Evolutionary conservation across 1,140 invertebrate species (phyloP).

Genomic region (Zophobas atratus): DNA sequence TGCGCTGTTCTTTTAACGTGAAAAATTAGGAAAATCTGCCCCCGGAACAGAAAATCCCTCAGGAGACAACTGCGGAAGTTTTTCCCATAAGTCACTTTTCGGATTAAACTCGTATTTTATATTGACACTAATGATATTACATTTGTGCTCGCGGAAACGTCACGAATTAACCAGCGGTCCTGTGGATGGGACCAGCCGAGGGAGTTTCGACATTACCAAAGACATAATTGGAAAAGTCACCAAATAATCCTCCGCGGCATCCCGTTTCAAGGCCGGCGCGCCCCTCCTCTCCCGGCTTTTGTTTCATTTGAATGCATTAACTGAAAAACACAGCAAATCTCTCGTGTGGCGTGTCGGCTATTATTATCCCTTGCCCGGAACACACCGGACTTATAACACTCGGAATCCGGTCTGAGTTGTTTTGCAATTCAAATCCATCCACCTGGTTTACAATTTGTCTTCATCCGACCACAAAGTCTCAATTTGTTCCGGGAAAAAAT

Average conservation of each 20-base stretch:
- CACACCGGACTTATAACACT: conserved; percentile 33
- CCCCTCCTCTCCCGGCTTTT: conserved; percentile 29
- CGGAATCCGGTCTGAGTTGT: conserved; percentile 17
- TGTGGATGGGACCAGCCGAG: not conserved
- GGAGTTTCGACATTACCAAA: conserved; percentile 11
- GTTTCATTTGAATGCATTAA: conserved; percentile 47
- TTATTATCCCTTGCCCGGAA: conserved; percentile 39
- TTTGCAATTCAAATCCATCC: conserved; percentile 29
- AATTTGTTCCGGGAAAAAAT: conserved; percentile 8
- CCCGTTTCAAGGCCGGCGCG: not conserved
- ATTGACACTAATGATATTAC: conserved; percentile 39
- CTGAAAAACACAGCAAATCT: conserved; percentile 41
- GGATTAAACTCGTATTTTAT: conserved; percentile 39
- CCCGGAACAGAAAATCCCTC: conserved; percentile 20
- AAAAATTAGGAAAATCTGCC: conserved; percentile 37
- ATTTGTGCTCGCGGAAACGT: conserved; percentile 24
- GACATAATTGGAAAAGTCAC: conserved; percentile 1
- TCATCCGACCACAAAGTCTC: not conserved
- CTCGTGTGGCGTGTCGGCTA: conserved; percentile 35
- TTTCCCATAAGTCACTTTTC: conserved; percentile 33
- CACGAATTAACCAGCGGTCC: conserved; percentile 25
- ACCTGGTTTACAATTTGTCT: conserved; percentile 31
- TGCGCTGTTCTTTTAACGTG: conserved; percentile 25
- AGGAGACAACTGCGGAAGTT: conserved; percentile 24
- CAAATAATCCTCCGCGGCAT: not conserved